A percentile compares a stretch with the other conserved stretches of the same genome.
phyloP scores from a whole-genome alignment of 2,113 vertebrate species.

The Dunckerocampus dactyliophorus region DNA sequence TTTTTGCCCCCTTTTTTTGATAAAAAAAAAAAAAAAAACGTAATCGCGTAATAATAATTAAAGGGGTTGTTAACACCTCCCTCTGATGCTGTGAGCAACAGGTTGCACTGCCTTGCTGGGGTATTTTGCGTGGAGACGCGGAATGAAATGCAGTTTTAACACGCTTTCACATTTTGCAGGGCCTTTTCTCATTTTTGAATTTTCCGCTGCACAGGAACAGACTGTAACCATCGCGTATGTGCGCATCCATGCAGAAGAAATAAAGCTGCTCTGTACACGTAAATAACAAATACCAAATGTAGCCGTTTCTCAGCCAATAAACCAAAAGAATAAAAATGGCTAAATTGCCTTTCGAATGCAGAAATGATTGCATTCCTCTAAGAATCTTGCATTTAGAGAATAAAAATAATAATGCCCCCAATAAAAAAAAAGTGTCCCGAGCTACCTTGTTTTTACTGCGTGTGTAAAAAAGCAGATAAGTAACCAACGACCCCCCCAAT shows the following conservation, averaged over 20 bases:
- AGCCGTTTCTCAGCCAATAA: not conserved
- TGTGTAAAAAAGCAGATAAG: slow-evolving; percentile 29
- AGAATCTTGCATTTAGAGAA: not conserved
- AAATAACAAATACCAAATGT: no score
- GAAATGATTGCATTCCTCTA: no score
- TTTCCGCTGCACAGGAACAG: no score
- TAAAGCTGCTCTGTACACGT: no score
- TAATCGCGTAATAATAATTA: not conserved
- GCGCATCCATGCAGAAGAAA: no score
- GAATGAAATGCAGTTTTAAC: slow-evolving; percentile 3
- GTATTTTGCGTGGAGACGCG: slow-evolving; percentile 4
- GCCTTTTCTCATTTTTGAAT: not conserved
- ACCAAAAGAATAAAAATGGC: not conserved
- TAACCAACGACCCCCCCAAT: no score
- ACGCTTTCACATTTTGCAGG: not conserved
- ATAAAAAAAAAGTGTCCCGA: not conserved
- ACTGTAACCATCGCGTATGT: no score
- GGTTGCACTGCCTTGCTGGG: slow-evolving; percentile 33
- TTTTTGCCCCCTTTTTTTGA: slow-evolving; percentile 7
- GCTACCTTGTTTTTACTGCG: slow-evolving; percentile 34
- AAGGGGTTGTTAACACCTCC: slow-evolving; percentile 21
- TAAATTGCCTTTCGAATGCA: not conserved
- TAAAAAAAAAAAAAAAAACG: no score
- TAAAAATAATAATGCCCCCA: not conserved
- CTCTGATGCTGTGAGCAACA: slow-evolving; percentile 59